Evolutionary conservation across 2,888 invertebrate species (phyloP).

Genomic region (Phyllotreta cruciferae): DNA sequence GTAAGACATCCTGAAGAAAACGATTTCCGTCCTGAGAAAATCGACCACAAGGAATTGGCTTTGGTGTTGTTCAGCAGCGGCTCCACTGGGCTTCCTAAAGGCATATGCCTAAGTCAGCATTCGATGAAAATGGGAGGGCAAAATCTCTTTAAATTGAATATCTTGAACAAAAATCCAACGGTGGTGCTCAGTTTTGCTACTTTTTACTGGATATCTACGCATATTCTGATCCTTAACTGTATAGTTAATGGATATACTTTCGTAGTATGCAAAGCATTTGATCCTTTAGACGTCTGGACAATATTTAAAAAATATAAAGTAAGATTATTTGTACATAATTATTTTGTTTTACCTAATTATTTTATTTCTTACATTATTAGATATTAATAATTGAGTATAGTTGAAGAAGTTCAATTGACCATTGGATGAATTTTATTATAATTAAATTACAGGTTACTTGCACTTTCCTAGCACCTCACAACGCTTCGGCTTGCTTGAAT

Average conservation of each 20-base stretch:
- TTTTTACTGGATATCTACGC: constrained; percentile 29
- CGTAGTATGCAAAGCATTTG: constrained; percentile 24
- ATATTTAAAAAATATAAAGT: constrained; percentile 35
- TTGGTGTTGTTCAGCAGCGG: constrained; percentile 52
- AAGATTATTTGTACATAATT: background rate
- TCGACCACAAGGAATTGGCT: constrained; percentile 40
- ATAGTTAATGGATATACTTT: constrained; percentile 14
- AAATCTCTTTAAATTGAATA: constrained; percentile 1
- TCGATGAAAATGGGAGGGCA: background rate
- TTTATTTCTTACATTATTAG: constrained; percentile 45
- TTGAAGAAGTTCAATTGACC: no score
- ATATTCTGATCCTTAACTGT: background rate
- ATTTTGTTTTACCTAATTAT: background rate
- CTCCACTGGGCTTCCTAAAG: constrained; percentile 50
- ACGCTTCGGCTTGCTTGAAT: constrained; percentile 38
- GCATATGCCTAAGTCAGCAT: constrained; percentile 44
- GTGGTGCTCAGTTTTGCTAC: constrained; percentile 16
- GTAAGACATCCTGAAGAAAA: constrained; percentile 36
- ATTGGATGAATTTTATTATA: no score
- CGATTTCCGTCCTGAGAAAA: constrained; percentile 37
- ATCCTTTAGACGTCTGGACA: constrained; percentile 20
- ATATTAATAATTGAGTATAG: no score
- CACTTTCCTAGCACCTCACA: constrained; percentile 43
- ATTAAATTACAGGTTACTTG: no score
- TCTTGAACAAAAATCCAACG: background rate